A percentile compares a stretch with the other conserved stretches of the same genome.
phyloP scores from a whole-genome alignment of 2,888 invertebrate genomes.

The Amphiduros pacificus region DNA sequence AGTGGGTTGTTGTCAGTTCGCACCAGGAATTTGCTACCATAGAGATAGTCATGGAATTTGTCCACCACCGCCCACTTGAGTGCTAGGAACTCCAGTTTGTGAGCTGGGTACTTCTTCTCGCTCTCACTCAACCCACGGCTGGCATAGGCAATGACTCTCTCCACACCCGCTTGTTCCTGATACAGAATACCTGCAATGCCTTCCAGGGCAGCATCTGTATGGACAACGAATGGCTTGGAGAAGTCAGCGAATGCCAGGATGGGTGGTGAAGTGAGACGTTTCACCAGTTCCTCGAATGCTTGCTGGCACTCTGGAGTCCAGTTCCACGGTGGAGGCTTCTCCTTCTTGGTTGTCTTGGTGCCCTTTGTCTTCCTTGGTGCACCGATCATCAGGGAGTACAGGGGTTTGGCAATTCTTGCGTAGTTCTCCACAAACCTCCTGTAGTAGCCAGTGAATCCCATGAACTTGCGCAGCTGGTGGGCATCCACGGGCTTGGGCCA shows the following conservation, averaged over 20 bases:
- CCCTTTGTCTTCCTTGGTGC: too few relatives aligned
- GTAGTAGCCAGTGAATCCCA: slow-evolving; percentile 10
- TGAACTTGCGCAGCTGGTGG: background rate
- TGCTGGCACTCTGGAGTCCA: slow-evolving; percentile 14
- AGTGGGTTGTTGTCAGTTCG: too few relatives aligned
- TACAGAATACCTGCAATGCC: slow-evolving; percentile 27
- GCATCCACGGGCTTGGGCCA: slow-evolving; percentile 1
- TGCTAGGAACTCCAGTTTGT: too few relatives aligned
- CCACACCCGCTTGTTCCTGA: slow-evolving; percentile 17
- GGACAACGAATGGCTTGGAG: slow-evolving; percentile 19
- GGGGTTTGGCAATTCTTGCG: slow-evolving; percentile 9
- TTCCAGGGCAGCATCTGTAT: slow-evolving; percentile 20
- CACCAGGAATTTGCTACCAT: too few relatives aligned
- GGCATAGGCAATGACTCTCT: too few relatives aligned
- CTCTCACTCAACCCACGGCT: too few relatives aligned
- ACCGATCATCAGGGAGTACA: background rate
- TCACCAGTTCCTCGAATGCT: slow-evolving; percentile 17
- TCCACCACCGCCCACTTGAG: too few relatives aligned
- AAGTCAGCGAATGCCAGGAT: slow-evolving; percentile 24
- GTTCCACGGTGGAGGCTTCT: slow-evolving; percentile 1
- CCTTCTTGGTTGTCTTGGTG: slow-evolving; percentile 2
- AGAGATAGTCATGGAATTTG: too few relatives aligned
- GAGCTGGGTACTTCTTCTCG: too few relatives aligned
- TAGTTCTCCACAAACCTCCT: slow-evolving; percentile 11
- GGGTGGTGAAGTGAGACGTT: slow-evolving; percentile 11